phyloP scores from a whole-genome alignment of 2,113 vertebrate genomes.

The Garra rufa region DNA sequence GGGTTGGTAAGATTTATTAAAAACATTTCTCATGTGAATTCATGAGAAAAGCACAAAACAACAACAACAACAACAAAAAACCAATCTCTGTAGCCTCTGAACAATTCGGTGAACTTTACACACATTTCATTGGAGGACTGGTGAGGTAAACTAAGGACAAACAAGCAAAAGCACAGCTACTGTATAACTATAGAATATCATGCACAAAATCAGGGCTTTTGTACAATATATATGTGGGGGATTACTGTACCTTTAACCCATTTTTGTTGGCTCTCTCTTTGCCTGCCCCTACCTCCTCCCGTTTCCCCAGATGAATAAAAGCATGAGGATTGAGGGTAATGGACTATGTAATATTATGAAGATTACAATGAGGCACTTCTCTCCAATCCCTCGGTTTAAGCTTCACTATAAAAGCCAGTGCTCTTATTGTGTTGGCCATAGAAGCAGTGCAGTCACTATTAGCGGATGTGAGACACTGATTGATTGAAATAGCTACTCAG shows the following conservation, averaged over 20 bases:
- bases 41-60: background rate
- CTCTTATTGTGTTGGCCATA: background rate
- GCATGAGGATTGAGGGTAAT: constrained; percentile 49
- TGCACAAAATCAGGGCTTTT: background rate
- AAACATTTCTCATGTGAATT: too few species aligned
- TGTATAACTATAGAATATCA: constrained; percentile 11
- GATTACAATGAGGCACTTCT: constrained; percentile 49
- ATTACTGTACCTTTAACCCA: constrained; percentile 29
- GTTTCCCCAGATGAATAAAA: constrained; percentile 35
- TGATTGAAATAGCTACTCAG: background rate
- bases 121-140: background rate
- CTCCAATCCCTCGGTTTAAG: constrained; percentile 42
- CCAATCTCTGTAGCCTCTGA: background rate
- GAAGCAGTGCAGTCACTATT: background rate
- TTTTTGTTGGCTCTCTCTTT: constrained; percentile 5
- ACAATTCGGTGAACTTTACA: background rate
- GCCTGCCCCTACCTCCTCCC: background rate
- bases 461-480: background rate
- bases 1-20: background rate
- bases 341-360: constrained; percentile 48
- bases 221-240: constrained; percentile 25
- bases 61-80: too few species aligned
- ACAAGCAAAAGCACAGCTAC: background rate
- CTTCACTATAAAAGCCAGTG: constrained; percentile 22
- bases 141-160: background rate